Evolutionary conservation across 2,888 invertebrate genomes (phyloP), one percentile per base, ranked within the genome.

Genomic region (Patella caerulea): DNA sequence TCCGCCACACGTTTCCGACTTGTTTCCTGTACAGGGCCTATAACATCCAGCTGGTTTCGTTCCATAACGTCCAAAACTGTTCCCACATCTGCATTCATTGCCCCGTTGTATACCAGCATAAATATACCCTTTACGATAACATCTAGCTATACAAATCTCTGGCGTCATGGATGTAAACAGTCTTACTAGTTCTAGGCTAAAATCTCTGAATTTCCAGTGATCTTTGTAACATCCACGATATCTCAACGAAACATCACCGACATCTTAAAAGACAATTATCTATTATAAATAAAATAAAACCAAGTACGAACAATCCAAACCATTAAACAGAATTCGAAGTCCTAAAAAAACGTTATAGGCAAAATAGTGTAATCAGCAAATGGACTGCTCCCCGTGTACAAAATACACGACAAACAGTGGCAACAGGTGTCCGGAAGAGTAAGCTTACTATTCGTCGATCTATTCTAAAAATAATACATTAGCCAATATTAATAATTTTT

Each of bases 61-160:
- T 69, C 86, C 84, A 78, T 84, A 77, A 75, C 77, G 80, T 52
- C 86, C 86, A 82, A 81, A 85, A 19, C 70, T 69, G 86, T 95
- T 95, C 75, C 98, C 98, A 93, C 98, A 99, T 92, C 98, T 98
- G 92, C 98, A 99, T 93, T 98, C 98, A 45, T 94, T 94, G 72
- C 96, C 96, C 77, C 85, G 87, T 81, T 90, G 88, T n/a, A 86
- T 77, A 79, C 92, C 92, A 53, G 98, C 97, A 93, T 95, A 98
- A 17, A 95, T 94, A 93, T 95, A 98, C 78, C 98, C 98, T 3
- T 55, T 65, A 19, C 24, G 52, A 15, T 73, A 69, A 34, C 76
- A 77, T 56, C 76, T 77, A 14, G 29, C 15, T 9, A 74, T 52
- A 74, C 74, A 74, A 45, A 74, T n/a, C 45, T 69, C 74, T 65